These are phyloP conservation scores for Hypsibius dujardini DNA, from an alignment of 1,140 invertebrate genomes.

Conservation along the genomic window DNA sequence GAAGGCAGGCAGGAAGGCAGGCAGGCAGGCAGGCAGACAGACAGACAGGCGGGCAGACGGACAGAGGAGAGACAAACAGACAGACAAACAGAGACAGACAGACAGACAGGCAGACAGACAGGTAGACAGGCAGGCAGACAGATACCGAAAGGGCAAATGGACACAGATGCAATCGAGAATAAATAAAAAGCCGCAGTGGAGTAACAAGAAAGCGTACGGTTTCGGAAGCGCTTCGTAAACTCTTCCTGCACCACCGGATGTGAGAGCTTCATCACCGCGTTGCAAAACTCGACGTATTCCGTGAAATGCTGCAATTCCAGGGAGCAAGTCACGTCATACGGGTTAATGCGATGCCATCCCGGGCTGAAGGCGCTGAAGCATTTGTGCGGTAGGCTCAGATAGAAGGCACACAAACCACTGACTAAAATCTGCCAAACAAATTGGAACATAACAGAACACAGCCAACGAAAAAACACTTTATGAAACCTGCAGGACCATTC, in stretches of 20 bases:
- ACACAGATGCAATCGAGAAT: too few species aligned
- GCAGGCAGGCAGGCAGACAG: too few species aligned
- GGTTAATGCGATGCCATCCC: neutral
- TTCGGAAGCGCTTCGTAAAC: neutral
- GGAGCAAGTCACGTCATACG: neutral
- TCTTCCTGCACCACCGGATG: neutral
- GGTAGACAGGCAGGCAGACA: too few species aligned
- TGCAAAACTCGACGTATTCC: conserved; percentile 6
- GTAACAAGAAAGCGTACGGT: neutral
- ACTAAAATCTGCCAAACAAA: neutral
- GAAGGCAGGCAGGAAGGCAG: too few species aligned
- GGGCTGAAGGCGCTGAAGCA: neutral
- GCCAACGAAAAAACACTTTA: neutral
- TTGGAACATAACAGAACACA: too few species aligned
- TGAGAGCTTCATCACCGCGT: neutral
- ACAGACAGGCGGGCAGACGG: too few species aligned
- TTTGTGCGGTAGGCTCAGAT: neutral
- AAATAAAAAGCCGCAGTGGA: neutral
- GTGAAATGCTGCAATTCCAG: neutral
- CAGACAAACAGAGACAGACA: too few species aligned
- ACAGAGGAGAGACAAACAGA: too few species aligned
- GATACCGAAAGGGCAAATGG: too few species aligned
- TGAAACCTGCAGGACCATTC: too few species aligned
- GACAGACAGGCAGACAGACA: too few species aligned
- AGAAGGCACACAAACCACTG: conserved; percentile 9